These are phyloP conservation scores for Chionoecetes opilio DNA, from an alignment of 1,140 invertebrate species.

Conservation along the genomic window DNA sequence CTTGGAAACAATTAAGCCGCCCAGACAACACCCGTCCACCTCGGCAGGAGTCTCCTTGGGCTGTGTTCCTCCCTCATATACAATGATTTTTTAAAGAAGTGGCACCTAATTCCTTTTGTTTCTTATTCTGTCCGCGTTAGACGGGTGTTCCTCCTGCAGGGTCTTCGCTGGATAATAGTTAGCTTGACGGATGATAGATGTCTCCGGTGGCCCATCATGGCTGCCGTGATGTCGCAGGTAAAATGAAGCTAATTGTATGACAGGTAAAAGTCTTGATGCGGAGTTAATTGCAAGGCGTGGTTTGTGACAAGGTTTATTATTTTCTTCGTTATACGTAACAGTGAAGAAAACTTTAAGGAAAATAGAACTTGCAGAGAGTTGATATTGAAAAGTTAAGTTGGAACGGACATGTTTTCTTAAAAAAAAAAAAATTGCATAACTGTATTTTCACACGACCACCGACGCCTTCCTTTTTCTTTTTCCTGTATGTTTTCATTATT, in stretches of 20 bases:
- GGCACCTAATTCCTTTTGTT: not conserved
- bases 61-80: not conserved
- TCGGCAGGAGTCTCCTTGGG: not conserved
- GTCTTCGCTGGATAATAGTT: constrained; percentile 39
- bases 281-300: constrained; percentile 25
- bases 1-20: constrained; percentile 1
- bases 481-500: too few species aligned
- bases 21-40: not conserved
- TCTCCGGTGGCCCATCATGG: constrained; percentile 16
- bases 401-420: too few species aligned
- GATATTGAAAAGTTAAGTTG: too few species aligned
- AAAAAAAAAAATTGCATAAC: too few species aligned
- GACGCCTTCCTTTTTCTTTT: too few species aligned
- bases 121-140: not conserved
- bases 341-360: not conserved
- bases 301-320: constrained; percentile 20
- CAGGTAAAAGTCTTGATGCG: constrained; percentile 28
- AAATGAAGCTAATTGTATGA: constrained; percentile 37
- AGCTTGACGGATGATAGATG: constrained; percentile 42
- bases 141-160: constrained; percentile 23
- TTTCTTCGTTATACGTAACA: not conserved
- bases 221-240: not conserved
- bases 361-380: not conserved
- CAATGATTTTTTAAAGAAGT: not conserved
- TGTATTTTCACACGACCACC: too few species aligned